A percentile compares a stretch with the other conserved stretches of the same genome.
phyloP scores from a whole-genome alignment of 2,113 vertebrate genomes.

The Heterocephalus glaber region DNA sequence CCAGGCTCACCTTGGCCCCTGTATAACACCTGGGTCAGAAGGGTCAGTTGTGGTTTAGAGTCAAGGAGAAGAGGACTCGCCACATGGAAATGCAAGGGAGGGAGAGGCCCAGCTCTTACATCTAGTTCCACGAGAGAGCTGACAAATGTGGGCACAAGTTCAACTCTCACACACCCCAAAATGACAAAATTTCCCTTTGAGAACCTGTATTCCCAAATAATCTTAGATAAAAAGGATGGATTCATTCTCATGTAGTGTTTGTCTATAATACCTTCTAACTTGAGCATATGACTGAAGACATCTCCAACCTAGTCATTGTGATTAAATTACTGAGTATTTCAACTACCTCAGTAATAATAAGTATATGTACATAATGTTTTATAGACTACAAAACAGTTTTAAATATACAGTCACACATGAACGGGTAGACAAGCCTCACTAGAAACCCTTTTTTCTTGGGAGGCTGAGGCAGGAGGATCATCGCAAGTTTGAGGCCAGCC shows the following conservation, averaged over 20 bases:
- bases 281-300: neutral
- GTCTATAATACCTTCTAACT: neutral
- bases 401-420: neutral
- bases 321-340: conserved; percentile 27
- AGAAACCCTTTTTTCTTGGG: neutral
- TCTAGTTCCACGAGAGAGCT: neutral
- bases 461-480: neutral
- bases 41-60: neutral
- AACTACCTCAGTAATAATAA: conserved; percentile 1
- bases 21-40: neutral
- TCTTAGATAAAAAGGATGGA: neutral
- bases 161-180: neutral
- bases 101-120: neutral
- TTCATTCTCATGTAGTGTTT: neutral
- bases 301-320: neutral
- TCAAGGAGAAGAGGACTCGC: neutral
- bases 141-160: neutral
- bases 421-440: neutral
- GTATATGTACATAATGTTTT: neutral
- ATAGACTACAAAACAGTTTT: neutral
- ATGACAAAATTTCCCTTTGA: neutral
- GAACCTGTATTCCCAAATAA: neutral
- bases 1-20: neutral
- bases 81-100: neutral
- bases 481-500: neutral